Conservation (phyloP, 2,113 vertebrate genomes). For the Panthera uncia region DNA sequence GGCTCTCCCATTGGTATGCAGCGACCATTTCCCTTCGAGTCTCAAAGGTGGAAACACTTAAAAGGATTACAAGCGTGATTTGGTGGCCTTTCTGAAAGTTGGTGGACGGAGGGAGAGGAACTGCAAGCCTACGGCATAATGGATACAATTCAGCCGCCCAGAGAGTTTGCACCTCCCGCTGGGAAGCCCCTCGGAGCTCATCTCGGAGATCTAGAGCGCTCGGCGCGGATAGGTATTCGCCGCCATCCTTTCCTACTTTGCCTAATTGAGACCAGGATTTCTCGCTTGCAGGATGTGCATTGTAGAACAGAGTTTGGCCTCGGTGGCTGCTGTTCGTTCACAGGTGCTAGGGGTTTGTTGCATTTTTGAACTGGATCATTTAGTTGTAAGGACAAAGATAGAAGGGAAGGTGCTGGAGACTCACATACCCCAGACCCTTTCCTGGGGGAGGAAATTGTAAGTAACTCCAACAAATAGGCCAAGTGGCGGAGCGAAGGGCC, state of each 20-base stretch:
- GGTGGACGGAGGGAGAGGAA: background rate
- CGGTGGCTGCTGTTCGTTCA: background rate
- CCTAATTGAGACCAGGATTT: conserved; percentile 41
- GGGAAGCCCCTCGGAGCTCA: conserved; percentile 47
- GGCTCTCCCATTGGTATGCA: conserved; percentile 32
- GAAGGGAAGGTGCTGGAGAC: background rate
- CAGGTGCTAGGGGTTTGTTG: conserved; percentile 50
- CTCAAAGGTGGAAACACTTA: conserved; percentile 49
- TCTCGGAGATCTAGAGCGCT: conserved; percentile 45
- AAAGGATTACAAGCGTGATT: conserved; percentile 65
- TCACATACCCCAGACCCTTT: background rate
- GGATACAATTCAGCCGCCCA: conserved; percentile 41
- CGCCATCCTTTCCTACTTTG: conserved; percentile 50
- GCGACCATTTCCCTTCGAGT: conserved; percentile 63
- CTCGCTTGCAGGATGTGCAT: background rate
- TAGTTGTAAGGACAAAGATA: background rate
- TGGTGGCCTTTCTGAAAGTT: conserved; percentile 70
- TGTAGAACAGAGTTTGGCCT: background rate
- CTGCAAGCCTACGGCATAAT: background rate
- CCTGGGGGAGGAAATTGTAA: background rate
- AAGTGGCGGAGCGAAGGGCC: conserved; percentile 56
- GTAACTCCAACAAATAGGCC: conserved; percentile 71
- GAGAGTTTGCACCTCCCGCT: conserved; percentile 56
- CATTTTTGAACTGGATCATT: background rate
- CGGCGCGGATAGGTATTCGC: conserved; percentile 63